phyloP scores from a whole-genome alignment of 2,113 vertebrate genomes.

The Anoplopoma fimbria region DNA sequence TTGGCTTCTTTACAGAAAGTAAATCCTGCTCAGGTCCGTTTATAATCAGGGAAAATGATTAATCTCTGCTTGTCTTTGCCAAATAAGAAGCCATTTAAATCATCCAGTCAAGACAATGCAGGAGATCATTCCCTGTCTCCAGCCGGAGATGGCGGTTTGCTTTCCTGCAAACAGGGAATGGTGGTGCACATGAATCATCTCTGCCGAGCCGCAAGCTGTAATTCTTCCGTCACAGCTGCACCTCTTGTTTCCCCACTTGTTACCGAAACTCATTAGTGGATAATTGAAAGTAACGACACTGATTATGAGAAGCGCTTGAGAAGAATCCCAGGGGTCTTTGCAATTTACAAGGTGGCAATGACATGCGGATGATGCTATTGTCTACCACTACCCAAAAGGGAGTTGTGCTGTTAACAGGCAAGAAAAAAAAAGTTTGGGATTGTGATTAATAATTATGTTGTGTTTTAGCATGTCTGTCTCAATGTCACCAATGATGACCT shows the following conservation, averaged over 20 bases:
- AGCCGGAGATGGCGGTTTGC: not conserved
- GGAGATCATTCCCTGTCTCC: slow-evolving; percentile 35
- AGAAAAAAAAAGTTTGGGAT: slow-evolving; percentile 35
- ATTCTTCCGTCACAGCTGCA: slow-evolving; percentile 65
- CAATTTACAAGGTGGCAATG: slow-evolving; percentile 64
- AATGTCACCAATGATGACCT: not conserved
- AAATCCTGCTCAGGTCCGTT: slow-evolving; percentile 4
- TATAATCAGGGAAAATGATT: slow-evolving; percentile 19
- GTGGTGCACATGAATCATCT: slow-evolving; percentile 49
- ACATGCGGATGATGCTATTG: slow-evolving; percentile 38
- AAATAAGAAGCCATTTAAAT: slow-evolving; percentile 32
- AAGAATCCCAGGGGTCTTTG: slow-evolving; percentile 65
- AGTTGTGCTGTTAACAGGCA: slow-evolving; percentile 45
- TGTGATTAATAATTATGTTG: slow-evolving; percentile 42
- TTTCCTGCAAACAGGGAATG: slow-evolving; percentile 16
- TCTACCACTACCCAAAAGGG: slow-evolving; percentile 47
- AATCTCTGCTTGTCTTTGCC: slow-evolving; percentile 1
- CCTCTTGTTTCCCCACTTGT: slow-evolving; percentile 67
- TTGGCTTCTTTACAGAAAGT: not conserved
- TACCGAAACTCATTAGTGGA: slow-evolving; percentile 74
- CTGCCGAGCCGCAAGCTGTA: slow-evolving; percentile 31
- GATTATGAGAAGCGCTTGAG: slow-evolving; percentile 69
- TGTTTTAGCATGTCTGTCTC: slow-evolving; percentile 33
- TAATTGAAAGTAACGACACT: slow-evolving; percentile 77
- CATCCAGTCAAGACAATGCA: slow-evolving; percentile 28